These are phyloP conservation scores for Lysandra coridon DNA, from an alignment of 2,888 invertebrate genomes.

Conservation along the genomic window DNA sequence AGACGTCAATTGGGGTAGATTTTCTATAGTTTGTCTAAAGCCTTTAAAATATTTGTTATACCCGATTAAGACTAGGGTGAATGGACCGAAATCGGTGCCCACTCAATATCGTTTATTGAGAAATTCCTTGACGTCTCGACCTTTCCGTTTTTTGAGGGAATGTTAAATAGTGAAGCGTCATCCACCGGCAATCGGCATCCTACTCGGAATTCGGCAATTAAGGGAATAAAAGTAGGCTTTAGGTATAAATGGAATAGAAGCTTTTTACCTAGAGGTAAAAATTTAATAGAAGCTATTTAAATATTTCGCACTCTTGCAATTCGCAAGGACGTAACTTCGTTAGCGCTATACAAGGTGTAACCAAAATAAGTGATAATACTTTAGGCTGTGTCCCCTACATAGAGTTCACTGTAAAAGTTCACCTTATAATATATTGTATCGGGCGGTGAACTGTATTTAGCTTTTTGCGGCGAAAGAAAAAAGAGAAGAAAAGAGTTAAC, in stretches of 20 bases:
- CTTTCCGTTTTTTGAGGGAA: constrained; percentile 1
- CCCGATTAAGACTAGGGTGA: not conserved
- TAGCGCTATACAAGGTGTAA: too few species aligned
- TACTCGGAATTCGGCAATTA: not conserved
- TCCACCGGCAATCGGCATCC: not conserved
- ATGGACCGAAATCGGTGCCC: not conserved
- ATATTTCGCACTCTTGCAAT: not conserved
- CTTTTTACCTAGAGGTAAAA: too few species aligned
- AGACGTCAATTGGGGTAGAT: too few species aligned
- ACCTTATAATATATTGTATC: too few species aligned
- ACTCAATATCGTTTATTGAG: constrained; percentile 11
- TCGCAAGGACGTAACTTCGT: not conserved
- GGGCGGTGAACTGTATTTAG: too few species aligned
- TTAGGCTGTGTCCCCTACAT: too few species aligned
- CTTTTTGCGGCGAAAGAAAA: too few species aligned
- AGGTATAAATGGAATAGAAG: too few species aligned
- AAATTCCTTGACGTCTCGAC: constrained; percentile 12
- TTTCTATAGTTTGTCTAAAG: too few species aligned
- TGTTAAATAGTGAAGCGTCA: constrained; percentile 14
- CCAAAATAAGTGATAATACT: too few species aligned
- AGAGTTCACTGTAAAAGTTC: too few species aligned
- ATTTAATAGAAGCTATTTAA: not conserved
- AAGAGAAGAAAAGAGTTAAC: too few species aligned
- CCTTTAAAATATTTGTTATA: not conserved
- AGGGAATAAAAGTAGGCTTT: not conserved